Evolutionary conservation across 2,888 invertebrate genomes (phyloP).

Genomic region (Parnassius mnemosyne): DNA sequence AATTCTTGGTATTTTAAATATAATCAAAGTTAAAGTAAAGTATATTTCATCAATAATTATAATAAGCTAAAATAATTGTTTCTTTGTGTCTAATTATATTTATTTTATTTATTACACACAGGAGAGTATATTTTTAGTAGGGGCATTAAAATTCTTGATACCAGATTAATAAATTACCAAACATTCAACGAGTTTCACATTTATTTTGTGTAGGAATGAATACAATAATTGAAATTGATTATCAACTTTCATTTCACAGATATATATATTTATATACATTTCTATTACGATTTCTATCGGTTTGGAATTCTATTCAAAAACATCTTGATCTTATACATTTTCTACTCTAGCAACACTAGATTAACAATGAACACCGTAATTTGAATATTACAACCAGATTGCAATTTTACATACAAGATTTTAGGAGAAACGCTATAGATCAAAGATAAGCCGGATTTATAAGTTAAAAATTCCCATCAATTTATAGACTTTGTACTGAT

Average conservation of each 20-base stretch:
- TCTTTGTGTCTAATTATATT: too few species aligned
- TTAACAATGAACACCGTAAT: constrained; percentile 71
- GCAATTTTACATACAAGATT: neutral
- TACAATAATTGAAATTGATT: constrained; percentile 10
- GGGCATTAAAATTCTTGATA: too few species aligned
- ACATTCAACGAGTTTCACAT: neutral
- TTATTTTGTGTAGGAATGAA: constrained; percentile 16
- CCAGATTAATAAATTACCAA: neutral
- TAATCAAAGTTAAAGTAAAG: neutral
- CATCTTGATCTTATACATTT: constrained; percentile 43
- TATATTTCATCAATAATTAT: neutral
- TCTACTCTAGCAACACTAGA: constrained; percentile 66
- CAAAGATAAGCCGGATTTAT: neutral
- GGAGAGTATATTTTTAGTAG: too few species aligned
- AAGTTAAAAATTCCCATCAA: neutral
- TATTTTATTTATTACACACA: too few species aligned
- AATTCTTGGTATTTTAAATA: too few species aligned
- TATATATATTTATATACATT: constrained; percentile 19
- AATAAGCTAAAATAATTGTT: too few species aligned
- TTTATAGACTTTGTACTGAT: neutral
- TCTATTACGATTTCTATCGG: constrained; percentile 38
- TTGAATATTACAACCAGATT: constrained; percentile 45
- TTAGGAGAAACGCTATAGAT: neutral
- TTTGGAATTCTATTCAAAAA: constrained; percentile 59
- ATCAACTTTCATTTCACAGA: constrained; percentile 10